Evolutionary conservation across 2,888 invertebrate genomes (phyloP), one percentile per base, ranked within the genome.

Genomic region (Diachrysia chrysitis): DNA sequence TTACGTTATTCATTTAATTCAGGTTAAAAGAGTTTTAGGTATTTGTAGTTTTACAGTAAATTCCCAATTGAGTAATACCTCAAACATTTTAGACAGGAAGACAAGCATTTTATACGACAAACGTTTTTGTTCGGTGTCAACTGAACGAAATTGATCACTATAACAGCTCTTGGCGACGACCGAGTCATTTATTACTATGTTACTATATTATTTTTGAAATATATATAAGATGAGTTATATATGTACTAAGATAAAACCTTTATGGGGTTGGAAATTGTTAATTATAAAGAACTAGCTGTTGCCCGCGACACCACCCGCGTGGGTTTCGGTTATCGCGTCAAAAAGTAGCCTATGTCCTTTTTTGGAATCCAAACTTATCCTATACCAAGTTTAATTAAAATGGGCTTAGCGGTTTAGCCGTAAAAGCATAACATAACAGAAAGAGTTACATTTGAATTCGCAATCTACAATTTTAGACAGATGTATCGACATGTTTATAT

Each of bases 121-220:
- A 9, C 19, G 57, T 65, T 66, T 66, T 60, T 66, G 66, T 61
- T n/a, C 29, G 3, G n/a, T 58, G 63, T 69, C 68, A 53, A 37
- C 51, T 23, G 63, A 63, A 58, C 16, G 29, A 29, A 57, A 60
- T 63, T 51, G 55, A 69, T 64, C 48, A 23, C 48, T 57, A 59
- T 55, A 17, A 21, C 37, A 46, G 55, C 58, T 17, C 23, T 21
- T 32, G 23, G 23, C 57, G 59, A 59, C 57, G 59, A 59, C 48
- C 23, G 16, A 48, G 42, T 16, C 14, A 51, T 64, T 42, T 37
- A 58, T 58, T 4, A 23, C 29, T 25, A 17, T 21, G 48, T 51
- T 19, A 21, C 46, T 57, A 57, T 57, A 58, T 46, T 23, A 58
- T 25, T 42, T 51, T 10, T 51, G 19, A 51, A 51, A 21, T 51